Base-by-base conservation (phyloP, 2,797 vertebrate species). In the Characodon lateralis region DNA sequence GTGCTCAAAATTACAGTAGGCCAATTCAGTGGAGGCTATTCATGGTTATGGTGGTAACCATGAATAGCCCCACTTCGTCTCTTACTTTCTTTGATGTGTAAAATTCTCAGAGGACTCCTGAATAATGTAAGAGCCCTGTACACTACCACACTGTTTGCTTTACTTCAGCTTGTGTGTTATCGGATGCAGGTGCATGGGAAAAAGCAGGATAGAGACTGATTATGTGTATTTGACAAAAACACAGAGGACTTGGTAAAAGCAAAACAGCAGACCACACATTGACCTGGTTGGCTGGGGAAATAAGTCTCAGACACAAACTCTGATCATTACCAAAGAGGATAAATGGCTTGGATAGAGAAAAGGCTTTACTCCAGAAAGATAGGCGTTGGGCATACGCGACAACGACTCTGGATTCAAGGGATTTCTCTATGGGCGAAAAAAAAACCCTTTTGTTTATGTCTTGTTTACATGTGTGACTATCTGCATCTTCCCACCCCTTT, bases 301-400 rank as follows among this genome's bases (percentile, higher is more conserved):
- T 72, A 80, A 71, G 83, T 20, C 73, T 78, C 82, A 85, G 83
- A 76, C 66, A 26, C 50, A 26, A 83, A 50, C 76, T 59, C 73
- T 71, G 89, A 87, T 85, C 79, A 84, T 74, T 90, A 87, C 84
- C 85, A 90, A 77, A 89, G 73, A 87, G 84, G 85, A 92, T 92
- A 90, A 92, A 92, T 91, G 84, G 85, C 76, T 93, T 92, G 89
- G 89, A 90, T 89, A 84, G 88, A 90, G 87, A 90, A 89, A 88
- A 88, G 86, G 83, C 84, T 87, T 86, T n/a, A 31, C 79, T 85
- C 87, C 68, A 39, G 72, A 84, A 85, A 70, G 78, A 89, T 26
- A 0, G 5, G 74, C 83, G 65, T 73, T 39, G 0, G 4, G 73
- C 82, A 65, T 73, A 79, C 71, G 74, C 39, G 50, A 59, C 71